Conservation (phyloP, 2,888 invertebrate genomes). For the Xiphydria camelus region DNA sequence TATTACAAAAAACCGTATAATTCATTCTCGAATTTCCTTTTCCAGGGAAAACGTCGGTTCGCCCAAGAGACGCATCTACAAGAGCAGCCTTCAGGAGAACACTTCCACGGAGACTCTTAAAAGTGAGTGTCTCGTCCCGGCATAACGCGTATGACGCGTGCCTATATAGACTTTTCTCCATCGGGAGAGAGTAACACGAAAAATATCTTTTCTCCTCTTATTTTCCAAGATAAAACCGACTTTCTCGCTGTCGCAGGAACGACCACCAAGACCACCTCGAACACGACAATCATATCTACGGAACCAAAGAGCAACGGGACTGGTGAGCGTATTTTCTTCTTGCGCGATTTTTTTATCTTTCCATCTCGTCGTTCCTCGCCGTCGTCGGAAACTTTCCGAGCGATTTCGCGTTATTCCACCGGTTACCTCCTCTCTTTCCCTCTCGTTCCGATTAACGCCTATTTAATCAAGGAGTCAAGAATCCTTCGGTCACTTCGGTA, state of each 20-base stretch:
- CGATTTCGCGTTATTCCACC: neutral
- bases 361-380: neutral
- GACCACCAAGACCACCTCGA: conserved; percentile 47
- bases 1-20: too few relatives aligned
- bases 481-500: too few relatives aligned
- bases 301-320: conserved; percentile 43
- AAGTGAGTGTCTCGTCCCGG: conserved; percentile 49
- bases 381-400: neutral
- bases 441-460: too few relatives aligned
- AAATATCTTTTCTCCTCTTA: too few relatives aligned
- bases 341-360: neutral
- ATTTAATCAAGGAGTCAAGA: too few relatives aligned
- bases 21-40: conserved; percentile 57
- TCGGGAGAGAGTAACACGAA: neutral
- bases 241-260: conserved; percentile 31
- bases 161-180: neutral
- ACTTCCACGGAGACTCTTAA: conserved; percentile 59
- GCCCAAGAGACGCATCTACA: conserved; percentile 61
- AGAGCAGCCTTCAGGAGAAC: conserved; percentile 59
- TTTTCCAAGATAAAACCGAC: neutral
- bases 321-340: conserved; percentile 38
- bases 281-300: conserved; percentile 39
- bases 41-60: conserved; percentile 69
- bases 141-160: neutral
- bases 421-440: neutral